Evolutionary conservation across 1,140 invertebrate species (phyloP), one percentile per base, ranked within the genome.

Genomic region (Delia radicum): DNA sequence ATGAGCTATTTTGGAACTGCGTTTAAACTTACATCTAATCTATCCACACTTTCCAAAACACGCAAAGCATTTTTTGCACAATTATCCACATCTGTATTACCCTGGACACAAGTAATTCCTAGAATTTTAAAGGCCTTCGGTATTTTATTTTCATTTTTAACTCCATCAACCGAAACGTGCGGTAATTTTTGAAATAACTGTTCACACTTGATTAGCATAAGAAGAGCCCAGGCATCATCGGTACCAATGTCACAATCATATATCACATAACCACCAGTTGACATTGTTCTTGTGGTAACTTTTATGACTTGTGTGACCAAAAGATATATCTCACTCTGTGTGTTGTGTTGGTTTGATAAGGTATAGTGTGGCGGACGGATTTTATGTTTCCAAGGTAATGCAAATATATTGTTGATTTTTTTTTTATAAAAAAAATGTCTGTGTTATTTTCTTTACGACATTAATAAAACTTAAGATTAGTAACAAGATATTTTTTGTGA

Each of bases 201-300:
- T 76, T 91, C 89, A 4, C 89, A 89, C 15, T 87, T 82, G 13
- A 92, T 79, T 3, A 91, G 80, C 79, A 92, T 84, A 24, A 90
- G 81, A 6, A 93, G 78, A 2, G 90, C 91, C 78, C 90, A 86
- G n/a, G 90, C 91, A 87, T 92, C 91, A 79, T 92, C 91, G 7
- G 87, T 86, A 1, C 91, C 91, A 12, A 88, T 87, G 80, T 92
- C 91, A 42, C 89, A 88, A 78, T 92, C 91, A 31, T 90, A 83
- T 26, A 92, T 88, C 42, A 91, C 83, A 63, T 75, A 79, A 18
- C 55, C 61, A 12, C 31, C 71, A 46, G 18, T 73, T 48, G 28
- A 74, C 61, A 65, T 33, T 21, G 48, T 55, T 55, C 10, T 55
- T 55, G 8, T 21, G n/a, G n/a, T n/a, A n/a, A n/a, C n/a, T n/a